phyloP scores from a whole-genome alignment of 2,797 vertebrate species.

The Rachycentron canadum region DNA sequence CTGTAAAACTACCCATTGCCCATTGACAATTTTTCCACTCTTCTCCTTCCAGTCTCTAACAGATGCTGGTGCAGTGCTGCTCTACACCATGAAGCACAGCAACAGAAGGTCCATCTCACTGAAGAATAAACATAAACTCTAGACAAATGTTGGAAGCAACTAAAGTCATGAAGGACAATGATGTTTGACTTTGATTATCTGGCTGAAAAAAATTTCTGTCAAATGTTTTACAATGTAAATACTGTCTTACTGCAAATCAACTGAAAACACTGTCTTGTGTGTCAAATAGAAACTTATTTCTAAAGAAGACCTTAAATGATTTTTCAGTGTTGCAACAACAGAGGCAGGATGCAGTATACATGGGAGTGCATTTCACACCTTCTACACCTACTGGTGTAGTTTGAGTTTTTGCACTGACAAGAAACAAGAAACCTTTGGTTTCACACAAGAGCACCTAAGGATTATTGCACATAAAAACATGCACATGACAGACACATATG shows the following conservation, averaged over 20 bases:
- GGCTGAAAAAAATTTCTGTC: constrained; percentile 14
- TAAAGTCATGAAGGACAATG: constrained; percentile 17
- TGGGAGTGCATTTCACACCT: constrained; percentile 30
- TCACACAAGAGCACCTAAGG: background rate
- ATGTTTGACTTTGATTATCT: constrained; percentile 24
- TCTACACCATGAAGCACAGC: constrained; percentile 82
- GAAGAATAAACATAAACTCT: constrained; percentile 54
- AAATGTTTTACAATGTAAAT: constrained; percentile 32
- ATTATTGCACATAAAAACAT: background rate
- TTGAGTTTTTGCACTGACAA: constrained; percentile 44
- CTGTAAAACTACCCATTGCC: background rate
- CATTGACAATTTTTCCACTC: constrained; percentile 3
- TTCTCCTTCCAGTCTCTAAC: constrained; percentile 73
- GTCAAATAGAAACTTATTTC: background rate
- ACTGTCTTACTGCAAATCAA: background rate
- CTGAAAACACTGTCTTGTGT: background rate
- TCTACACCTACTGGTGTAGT: background rate
- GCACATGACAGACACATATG: background rate
- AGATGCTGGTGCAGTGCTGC: constrained; percentile 77
- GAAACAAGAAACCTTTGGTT: constrained; percentile 45
- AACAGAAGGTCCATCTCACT: constrained; percentile 76
- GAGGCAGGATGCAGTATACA: background rate
- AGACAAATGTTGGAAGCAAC: constrained; percentile 32
- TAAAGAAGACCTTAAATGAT: background rate
- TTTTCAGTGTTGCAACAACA: constrained; percentile 19